Base-by-base conservation (phyloP, 30 jellyfish, hydroid and myxozoan species). In the Hydra vulgaris region DNA sequence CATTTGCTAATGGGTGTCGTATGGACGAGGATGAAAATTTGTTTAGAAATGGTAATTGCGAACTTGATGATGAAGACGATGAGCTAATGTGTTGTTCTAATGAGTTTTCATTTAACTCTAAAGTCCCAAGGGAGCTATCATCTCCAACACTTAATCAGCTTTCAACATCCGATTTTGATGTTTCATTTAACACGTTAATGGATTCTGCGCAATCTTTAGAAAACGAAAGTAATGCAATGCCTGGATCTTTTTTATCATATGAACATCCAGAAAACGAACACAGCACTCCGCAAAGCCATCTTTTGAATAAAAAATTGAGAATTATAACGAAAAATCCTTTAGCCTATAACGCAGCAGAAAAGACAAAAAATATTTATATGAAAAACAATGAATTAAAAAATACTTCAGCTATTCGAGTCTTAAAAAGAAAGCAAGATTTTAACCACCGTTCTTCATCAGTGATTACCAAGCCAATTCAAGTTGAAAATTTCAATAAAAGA, bases 141-240 rank as follows among this genome's bases (percentile, higher is more conserved):
- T 89, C 97, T 19, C 97, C 97, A 17, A 86, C 95, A 26, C 55
- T 89, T n/a, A 81, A 85, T 27, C 97, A 89, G 70, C 80, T 89
- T 0, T 85, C 97, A 17, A 84, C 97, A 7, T 22, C 92, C n/a
- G 85, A 78, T 54, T 61, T 78, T 24, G 73, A 89, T 21, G 23
- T 84, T n/a, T n/a, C 83, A 17, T 75, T 75, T 75, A 75, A 75
- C 83, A 75, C 56, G 73, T 54, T 75, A n/a, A 66, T 75, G n/a
- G 53, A 66, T 1, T 70, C 83, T 18, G 24, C 66, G 12, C 53
- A 75, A 75, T 21, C 40, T 70, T 7, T 70, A 70, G 27, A 70
- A 5, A 40, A 40, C 61, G 61, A 40, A 40, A 40, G 61, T 40
- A 40, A 40, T 40, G 8, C 61, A 40, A 40, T 40, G 61, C 12